phyloP scores from a whole-genome alignment of 2,113 vertebrate genomes.

The Phyllostomus hastatus region DNA sequence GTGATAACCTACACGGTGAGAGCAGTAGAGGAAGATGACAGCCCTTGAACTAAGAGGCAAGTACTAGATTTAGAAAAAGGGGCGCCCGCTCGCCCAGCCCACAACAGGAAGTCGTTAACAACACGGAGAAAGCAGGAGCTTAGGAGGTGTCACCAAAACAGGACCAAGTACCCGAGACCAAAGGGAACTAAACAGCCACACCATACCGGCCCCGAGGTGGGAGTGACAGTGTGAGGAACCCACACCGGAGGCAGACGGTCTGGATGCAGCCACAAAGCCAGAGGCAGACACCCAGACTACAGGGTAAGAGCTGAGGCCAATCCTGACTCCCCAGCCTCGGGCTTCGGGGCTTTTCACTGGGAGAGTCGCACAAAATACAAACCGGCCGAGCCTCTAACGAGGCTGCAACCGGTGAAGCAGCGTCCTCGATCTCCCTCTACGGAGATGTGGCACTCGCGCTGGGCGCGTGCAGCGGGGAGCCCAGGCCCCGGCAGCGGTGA shows the following conservation, averaged over 20 bases:
- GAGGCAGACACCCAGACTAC: neutral
- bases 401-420: neutral
- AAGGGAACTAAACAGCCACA: neutral
- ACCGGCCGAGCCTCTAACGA: neutral
- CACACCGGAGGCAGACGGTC: neutral
- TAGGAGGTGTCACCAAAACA: neutral
- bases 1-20: fast-evolving
- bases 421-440: neutral
- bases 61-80: neutral
- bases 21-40: too few species aligned
- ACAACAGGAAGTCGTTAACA: neutral
- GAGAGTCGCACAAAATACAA: neutral
- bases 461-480: neutral
- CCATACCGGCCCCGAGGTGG: neutral
- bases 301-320: neutral
- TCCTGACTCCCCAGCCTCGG: neutral
- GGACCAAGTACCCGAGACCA: neutral
- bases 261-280: neutral
- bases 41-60: neutral
- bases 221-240: neutral
- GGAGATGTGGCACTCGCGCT: neutral
- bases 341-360: neutral
- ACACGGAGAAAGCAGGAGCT: too few species aligned
- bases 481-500: neutral
- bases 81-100: neutral